Conservation (phyloP, 1,140 invertebrate genomes). For the Plutomurus gul region DNA sequence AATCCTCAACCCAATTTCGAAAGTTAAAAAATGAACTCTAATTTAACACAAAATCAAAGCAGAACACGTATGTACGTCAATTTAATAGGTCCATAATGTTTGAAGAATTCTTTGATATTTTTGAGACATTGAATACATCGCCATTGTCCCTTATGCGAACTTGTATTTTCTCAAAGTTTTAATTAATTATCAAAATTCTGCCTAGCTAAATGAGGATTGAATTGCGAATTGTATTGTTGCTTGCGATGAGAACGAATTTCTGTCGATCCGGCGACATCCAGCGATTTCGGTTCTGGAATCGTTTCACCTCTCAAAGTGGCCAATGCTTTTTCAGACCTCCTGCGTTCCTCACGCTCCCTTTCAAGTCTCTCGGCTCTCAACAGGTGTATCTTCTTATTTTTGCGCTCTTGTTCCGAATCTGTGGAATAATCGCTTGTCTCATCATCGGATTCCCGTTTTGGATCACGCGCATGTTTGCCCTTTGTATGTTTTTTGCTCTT, state of each 20-base stretch:
- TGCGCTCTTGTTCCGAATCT: slow-evolving; percentile 55
- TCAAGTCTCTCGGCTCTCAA: slow-evolving; percentile 77
- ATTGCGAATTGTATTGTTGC: slow-evolving; percentile 90
- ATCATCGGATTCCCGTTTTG: slow-evolving; percentile 56
- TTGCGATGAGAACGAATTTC: slow-evolving; percentile 56
- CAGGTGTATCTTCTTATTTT: slow-evolving; percentile 66
- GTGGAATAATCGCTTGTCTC: background rate
- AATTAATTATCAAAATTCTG: slow-evolving; percentile 66
- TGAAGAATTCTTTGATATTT: too few relatives aligned
- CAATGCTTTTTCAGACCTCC: slow-evolving; percentile 71
- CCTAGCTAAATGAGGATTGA: slow-evolving; percentile 83
- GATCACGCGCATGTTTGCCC: slow-evolving; percentile 58
- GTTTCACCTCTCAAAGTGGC: slow-evolving; percentile 65
- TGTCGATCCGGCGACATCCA: slow-evolving; percentile 24
- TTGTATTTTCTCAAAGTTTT: too few relatives aligned
- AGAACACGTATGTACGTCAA: too few relatives aligned
- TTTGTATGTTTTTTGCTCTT: slow-evolving; percentile 59
- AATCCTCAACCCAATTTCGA: too few relatives aligned
- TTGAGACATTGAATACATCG: too few relatives aligned
- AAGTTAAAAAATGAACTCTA: too few relatives aligned
- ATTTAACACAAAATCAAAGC: too few relatives aligned
- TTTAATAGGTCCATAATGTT: too few relatives aligned
- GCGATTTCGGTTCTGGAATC: slow-evolving; percentile 34
- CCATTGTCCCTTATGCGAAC: too few relatives aligned
- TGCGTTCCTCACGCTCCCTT: slow-evolving; percentile 76